Evolutionary conservation across 2,797 vertebrate genomes (phyloP).

Genomic region (Hippocampus kuda): DNA sequence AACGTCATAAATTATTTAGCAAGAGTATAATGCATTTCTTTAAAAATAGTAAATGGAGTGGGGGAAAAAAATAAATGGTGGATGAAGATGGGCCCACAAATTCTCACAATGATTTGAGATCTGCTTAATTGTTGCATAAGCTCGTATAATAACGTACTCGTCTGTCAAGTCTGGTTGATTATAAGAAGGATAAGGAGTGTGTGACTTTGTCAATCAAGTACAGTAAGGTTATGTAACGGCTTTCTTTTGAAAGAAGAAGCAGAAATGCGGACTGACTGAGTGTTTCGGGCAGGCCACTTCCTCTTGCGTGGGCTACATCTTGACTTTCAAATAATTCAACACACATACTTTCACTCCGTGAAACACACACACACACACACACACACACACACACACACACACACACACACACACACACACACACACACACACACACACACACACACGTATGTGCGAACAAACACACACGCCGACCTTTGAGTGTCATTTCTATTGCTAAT

Average conservation of each 20-base stretch:
- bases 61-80: neutral
- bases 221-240: neutral
- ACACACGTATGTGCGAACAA: neutral
- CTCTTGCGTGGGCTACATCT: conserved; percentile 44
- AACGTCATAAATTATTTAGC: too few species aligned
- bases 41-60: too few species aligned
- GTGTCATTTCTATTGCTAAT: neutral
- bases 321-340: neutral
- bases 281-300: conserved; percentile 38
- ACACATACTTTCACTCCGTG: conserved; percentile 24
- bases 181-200: neutral
- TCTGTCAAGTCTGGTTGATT: neutral
- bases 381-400: neutral
- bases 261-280: neutral
- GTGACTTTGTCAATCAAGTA: neutral
- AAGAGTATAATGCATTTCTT: too few species aligned
- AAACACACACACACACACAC: neutral
- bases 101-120: neutral
- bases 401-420: neutral
- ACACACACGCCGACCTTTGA: neutral
- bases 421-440: neutral
- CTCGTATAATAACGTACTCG: neutral
- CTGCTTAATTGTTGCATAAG: neutral
- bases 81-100: neutral
- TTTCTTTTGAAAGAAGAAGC: neutral